Evolutionary conservation across 2,888 invertebrate genomes (phyloP).

Genomic region (Helleia helle): DNA sequence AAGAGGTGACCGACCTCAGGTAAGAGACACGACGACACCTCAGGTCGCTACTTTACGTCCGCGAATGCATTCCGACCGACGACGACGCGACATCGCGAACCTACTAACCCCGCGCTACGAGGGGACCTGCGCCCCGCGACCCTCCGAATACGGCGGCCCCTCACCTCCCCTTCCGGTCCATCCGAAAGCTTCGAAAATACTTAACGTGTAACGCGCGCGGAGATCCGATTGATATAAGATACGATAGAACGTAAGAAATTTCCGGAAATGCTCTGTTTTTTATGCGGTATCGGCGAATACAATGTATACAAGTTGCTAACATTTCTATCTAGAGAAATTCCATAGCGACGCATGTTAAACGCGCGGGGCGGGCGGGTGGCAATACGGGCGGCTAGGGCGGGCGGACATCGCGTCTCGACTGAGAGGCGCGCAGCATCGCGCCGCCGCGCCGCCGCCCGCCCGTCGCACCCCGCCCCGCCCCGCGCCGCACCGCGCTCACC

Average conservation of each 20-base stretch:
- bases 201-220: slow-evolving; percentile 56
- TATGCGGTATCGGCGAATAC: slow-evolving; percentile 24
- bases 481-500: slow-evolving; percentile 34
- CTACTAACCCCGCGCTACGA: slow-evolving; percentile 71
- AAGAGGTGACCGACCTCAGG: slow-evolving; percentile 59
- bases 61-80: slow-evolving; percentile 73
- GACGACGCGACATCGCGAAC: slow-evolving; percentile 71
- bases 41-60: slow-evolving; percentile 69
- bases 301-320: slow-evolving; percentile 35
- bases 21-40: slow-evolving; percentile 63
- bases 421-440: slow-evolving; percentile 78
- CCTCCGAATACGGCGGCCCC: slow-evolving; percentile 61
- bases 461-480: slow-evolving; percentile 29
- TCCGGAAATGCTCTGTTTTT: slow-evolving; percentile 16
- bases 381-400: slow-evolving; percentile 70
- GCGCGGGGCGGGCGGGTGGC: slow-evolving; percentile 60
- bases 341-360: slow-evolving; percentile 37
- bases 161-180: slow-evolving; percentile 58
- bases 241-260: slow-evolving; percentile 16
- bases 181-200: slow-evolving; percentile 69
- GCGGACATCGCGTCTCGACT: slow-evolving; percentile 77
- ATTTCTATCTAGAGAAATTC: slow-evolving; percentile 34
- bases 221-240: slow-evolving; percentile 30
- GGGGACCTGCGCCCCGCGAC: slow-evolving; percentile 68
- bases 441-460: slow-evolving; percentile 72